Percentiles rank a stretch among this genome's conserved stretches.
These are phyloP conservation scores for Tympanuchus pallidicinctus DNA, from an alignment of 2,113 vertebrate species.

Conservation along the genomic window DNA sequence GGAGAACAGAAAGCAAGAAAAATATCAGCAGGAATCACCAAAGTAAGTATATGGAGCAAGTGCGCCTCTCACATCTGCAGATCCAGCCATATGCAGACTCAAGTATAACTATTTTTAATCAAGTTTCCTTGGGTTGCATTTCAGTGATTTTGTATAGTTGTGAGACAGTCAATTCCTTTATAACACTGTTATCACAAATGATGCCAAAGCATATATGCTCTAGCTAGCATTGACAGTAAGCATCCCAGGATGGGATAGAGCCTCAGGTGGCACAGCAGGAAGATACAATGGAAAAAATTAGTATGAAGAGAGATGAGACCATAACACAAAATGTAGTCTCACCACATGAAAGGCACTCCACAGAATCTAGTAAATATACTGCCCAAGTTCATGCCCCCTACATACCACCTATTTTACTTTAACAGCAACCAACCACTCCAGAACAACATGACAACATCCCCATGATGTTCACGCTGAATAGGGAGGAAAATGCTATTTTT, in stretches of 20 bases:
- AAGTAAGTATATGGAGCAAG: background rate
- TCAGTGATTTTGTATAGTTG: background rate
- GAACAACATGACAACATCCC: background rate
- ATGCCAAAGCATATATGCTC: background rate
- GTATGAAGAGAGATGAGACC: background rate
- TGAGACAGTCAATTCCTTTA: background rate
- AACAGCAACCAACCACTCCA: background rate
- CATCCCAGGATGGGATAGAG: background rate
- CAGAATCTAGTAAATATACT: background rate
- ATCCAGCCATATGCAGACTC: background rate
- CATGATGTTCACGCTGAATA: background rate
- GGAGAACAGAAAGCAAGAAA: conserved; percentile 9
- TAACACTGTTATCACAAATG: background rate
- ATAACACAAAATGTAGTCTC: background rate
- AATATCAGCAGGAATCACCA: background rate
- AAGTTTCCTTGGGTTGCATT: background rate
- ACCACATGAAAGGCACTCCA: background rate
- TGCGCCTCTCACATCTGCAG: background rate
- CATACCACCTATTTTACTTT: background rate
- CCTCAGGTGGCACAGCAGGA: background rate
- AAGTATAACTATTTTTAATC: background rate
- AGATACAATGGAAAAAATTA: background rate
- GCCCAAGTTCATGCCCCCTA: background rate
- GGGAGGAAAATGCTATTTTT: background rate
- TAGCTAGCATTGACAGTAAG: background rate